These are phyloP conservation scores for Noctua janthe DNA, from an alignment of 2,888 invertebrate genomes.

Conservation along the genomic window DNA sequence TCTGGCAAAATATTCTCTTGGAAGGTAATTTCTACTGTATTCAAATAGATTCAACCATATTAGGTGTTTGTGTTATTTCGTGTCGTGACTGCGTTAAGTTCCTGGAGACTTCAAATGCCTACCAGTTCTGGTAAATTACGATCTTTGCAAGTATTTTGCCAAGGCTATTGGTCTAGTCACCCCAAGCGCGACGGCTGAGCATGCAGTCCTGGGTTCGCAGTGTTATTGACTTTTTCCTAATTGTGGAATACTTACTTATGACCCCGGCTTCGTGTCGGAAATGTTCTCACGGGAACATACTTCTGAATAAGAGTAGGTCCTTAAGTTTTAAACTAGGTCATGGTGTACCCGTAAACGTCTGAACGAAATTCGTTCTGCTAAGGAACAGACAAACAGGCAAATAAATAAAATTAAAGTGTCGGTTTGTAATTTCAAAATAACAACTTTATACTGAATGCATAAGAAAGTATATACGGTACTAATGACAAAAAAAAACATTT, in stretches of 20 bases:
- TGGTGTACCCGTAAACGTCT: neutral
- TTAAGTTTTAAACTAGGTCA: neutral
- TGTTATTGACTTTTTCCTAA: neutral
- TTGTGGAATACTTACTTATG: neutral
- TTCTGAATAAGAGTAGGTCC: neutral
- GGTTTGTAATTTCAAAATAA: too few relatives aligned
- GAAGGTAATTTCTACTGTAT: slow-evolving; percentile 64
- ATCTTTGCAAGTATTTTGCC: neutral
- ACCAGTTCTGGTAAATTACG: slow-evolving; percentile 15
- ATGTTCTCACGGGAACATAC: neutral
- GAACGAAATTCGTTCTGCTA: neutral
- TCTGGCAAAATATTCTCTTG: slow-evolving; percentile 42
- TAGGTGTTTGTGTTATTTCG: slow-evolving; percentile 61
- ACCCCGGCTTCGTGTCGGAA: neutral
- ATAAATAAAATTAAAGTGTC: too few relatives aligned
- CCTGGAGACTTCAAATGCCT: slow-evolving; percentile 43
- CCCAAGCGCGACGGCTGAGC: neutral
- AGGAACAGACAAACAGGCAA: neutral
- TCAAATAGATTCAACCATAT: slow-evolving; percentile 60
- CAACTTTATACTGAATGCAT: too few relatives aligned
- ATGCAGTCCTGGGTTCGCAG: too few relatives aligned
- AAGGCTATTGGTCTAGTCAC: neutral
- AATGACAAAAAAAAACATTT: too few relatives aligned
- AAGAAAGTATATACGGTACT: too few relatives aligned
- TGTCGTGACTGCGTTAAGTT: slow-evolving; percentile 60